Percentiles rank a stretch among this genome's conserved stretches.
Evolutionary conservation across 2,113 vertebrate genomes (phyloP).

Genomic region (Pelusios castaneus): DNA sequence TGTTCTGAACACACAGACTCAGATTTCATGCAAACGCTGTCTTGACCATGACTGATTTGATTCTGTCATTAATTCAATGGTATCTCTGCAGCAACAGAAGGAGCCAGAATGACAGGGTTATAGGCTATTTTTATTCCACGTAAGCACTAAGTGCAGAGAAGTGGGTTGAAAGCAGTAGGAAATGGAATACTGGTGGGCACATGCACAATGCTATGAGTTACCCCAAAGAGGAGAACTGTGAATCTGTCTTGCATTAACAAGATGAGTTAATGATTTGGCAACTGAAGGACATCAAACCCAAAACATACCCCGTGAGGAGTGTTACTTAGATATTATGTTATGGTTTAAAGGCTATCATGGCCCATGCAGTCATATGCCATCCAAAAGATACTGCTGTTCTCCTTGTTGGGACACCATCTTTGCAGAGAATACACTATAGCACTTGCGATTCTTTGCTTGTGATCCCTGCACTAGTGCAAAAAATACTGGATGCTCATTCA

Average conservation of each 20-base stretch:
- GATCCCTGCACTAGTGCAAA: background rate
- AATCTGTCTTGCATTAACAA: background rate
- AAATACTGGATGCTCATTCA: background rate
- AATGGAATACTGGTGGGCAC: background rate
- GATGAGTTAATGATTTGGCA: background rate
- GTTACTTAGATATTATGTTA: background rate
- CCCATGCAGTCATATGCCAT: background rate
- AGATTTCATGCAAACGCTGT: background rate
- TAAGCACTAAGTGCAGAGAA: rapidly evolving
- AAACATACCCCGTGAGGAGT: background rate
- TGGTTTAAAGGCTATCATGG: background rate
- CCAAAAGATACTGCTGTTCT: background rate
- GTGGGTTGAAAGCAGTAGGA: background rate
- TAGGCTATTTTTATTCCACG: background rate
- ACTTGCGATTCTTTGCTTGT: background rate
- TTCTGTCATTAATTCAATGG: background rate
- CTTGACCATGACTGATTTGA: background rate
- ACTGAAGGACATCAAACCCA: background rate
- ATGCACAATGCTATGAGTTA: rapidly evolving
- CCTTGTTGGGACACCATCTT: background rate
- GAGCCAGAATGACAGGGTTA: background rate
- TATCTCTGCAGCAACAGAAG: background rate
- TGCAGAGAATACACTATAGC: background rate
- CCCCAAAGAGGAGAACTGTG: rapidly evolving
- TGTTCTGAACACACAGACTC: background rate